Evolutionary conservation across 2,888 invertebrate genomes (phyloP), one percentile per base, ranked within the genome.

Genomic region (Rhingia rostrata): DNA sequence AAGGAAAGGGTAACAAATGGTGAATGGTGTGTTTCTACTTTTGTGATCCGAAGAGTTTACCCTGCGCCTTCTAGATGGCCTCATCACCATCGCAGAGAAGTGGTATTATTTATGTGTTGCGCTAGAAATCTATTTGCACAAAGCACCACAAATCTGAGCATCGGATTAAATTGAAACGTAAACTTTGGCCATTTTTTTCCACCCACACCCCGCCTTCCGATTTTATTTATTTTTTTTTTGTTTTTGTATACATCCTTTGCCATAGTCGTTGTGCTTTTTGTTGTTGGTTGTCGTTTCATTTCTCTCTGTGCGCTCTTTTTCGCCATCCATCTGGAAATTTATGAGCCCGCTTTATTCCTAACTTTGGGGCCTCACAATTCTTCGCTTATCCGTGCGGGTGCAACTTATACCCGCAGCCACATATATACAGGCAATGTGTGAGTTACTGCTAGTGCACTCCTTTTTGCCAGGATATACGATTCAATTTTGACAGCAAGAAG

Each of bases 401-500:
- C 7, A 22, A 9, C 30, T 30, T 49, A 43, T 43, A n/a, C 39
- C 45, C 53, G 33, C 35, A 63, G 39, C 41, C 12, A 43, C 10
- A 66, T 39, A 67, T 61, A 49, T 9, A 39, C 53, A 37, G 43
- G 45, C 10, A 45, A 35, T 54, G 58, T 74, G 58, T 74, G 72
- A 83, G 67, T 83, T 79, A 79, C 69, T 73, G 30, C 69, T 45
- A 58, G 63, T 73, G 80, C 64, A 74, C 56, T 80, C 47, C 64
- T 80, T 70, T 67, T 45, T 70, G 37, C 58, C 66, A 70, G 80
- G 80, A 80, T 80, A 84, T 80, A 67, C 61, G 90, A 90, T 90
- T 90, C 89, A 89, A 90, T 90, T 90, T 90, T 90, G 90, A 90
- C 90, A 90, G 90, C 89, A 88, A 86, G 88, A 89, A 90, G 90